These are phyloP conservation scores for Stegophylla sp. DNA, from an alignment of 2,888 invertebrate genomes.

Conservation along the genomic window DNA sequence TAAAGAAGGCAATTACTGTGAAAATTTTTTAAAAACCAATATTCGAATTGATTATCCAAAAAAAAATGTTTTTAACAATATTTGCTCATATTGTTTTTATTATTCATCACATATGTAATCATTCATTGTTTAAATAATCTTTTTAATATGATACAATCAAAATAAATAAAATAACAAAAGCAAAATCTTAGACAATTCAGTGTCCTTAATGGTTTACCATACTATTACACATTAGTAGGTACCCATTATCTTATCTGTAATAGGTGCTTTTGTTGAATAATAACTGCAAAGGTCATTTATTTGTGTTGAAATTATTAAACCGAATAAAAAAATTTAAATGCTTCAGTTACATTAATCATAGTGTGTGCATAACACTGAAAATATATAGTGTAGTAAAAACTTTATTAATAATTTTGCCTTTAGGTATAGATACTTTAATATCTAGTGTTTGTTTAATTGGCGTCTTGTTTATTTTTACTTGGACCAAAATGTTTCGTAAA, in stretches of 20 bases:
- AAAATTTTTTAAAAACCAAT: too few relatives aligned
- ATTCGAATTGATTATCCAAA: too few relatives aligned
- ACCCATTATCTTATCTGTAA: conserved; percentile 43
- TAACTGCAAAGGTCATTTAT: conserved; percentile 36
- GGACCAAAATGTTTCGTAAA: conserved; percentile 1
- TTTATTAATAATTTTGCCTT: conserved; percentile 48
- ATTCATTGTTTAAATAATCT: too few relatives aligned
- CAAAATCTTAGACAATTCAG: too few relatives aligned
- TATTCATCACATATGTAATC: too few relatives aligned
- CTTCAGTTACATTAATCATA: conserved; percentile 14
- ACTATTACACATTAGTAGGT: background rate
- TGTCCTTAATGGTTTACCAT: background rate
- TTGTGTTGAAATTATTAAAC: background rate
- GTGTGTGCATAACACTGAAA: background rate
- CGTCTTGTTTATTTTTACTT: conserved; percentile 7
- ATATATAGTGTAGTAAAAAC: conserved; percentile 12
- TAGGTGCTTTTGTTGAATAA: background rate
- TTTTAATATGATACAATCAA: too few relatives aligned
- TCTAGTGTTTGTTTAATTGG: conserved; percentile 22
- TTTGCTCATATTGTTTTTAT: too few relatives aligned
- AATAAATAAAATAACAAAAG: too few relatives aligned
- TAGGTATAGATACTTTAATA: background rate
- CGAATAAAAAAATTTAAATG: conserved; percentile 1
- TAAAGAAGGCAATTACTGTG: background rate
- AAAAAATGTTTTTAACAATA: too few relatives aligned